Base-by-base conservation (phyloP, 2,113 vertebrate species). In the Solenodon paradoxus region DNA sequence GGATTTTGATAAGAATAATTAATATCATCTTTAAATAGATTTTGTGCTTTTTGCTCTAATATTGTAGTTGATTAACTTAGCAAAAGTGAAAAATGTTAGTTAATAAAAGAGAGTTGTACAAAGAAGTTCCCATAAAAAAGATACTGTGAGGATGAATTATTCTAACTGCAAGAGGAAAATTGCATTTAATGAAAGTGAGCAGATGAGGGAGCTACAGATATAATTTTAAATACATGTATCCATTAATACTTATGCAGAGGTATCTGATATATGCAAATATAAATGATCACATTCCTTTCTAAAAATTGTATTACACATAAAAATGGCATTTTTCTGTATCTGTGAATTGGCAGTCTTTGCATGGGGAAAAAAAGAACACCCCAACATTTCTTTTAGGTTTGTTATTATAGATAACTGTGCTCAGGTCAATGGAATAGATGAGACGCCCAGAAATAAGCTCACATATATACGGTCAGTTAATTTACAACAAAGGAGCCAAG, bases 181-280 rank as follows among this genome's bases (percentile, higher is more conserved):
- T 80, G 64, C 72, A 88, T 45, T 95, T 95, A 24, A 16, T 72
- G 45, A 64, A 26, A 81, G n/a, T 75, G 71, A 93, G 84, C 88
- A 88, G 80, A 80, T 35, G 95, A 95, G 95, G 91, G 95, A 92
- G 80, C 93, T 94, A 77, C 59, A 96, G 93, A n/a, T 20, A 84
- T 8, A 32, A 90, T 94, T 92, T 97, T 94, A 94, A 80, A 26
- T 64, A 68, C 35, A 55, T 19, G 49, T 32, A 24, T 5, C 22
- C 30, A 57, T 20, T 12, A 38, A 9, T 77, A 57, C 71, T 61
- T 28, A 9, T 57, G 10, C 68, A 64, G 47, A 82, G 53, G 49
- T 61, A 71, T 93, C 42, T 68, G 77, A n/a, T 72, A 22, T 9
- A 19, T 71, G 11, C 30, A 77, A 30, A 90, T n/a, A 82, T 35